Percentiles rank a stretch among this genome's conserved stretches.
These are phyloP conservation scores for Varanus komodoensis DNA, from an alignment of 2,113 vertebrate genomes.

Conservation along the genomic window DNA sequence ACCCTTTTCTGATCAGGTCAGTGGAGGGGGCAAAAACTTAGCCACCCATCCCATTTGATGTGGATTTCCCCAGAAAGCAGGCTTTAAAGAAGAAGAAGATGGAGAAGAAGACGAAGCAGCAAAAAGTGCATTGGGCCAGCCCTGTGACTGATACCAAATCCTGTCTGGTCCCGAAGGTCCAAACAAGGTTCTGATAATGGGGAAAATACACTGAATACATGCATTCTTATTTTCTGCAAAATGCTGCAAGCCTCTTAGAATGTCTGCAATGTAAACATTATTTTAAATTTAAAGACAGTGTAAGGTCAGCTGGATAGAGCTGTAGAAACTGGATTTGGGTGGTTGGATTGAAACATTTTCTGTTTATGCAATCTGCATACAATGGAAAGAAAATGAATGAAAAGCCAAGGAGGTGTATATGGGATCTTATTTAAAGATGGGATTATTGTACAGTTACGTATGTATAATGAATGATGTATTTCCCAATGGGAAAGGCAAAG, in stretches of 20 bases:
- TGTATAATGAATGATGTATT: neutral
- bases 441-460: neutral
- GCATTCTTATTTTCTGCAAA: neutral
- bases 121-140: neutral
- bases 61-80: neutral
- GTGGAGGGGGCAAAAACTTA: neutral
- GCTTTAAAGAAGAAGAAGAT: too few species aligned
- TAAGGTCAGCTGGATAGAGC: neutral
- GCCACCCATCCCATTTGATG: neutral
- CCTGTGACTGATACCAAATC: neutral
- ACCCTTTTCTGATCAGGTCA: neutral
- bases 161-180: neutral
- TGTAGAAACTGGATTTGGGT: accelerated
- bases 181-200: constrained; percentile 20
- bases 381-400: neutral
- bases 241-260: neutral
- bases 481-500: constrained; percentile 34
- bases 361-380: neutral
- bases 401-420: neutral
- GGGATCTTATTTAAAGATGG: constrained; percentile 27
- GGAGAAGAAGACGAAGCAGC: too few species aligned
- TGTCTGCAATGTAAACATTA: neutral
- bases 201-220: neutral
- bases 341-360: accelerated
- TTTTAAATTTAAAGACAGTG: neutral